Percentiles rank a stretch among this genome's conserved stretches.
Evolutionary conservation across 2,888 invertebrate species (phyloP).

Genomic region (Liodrosophila aerea): DNA sequence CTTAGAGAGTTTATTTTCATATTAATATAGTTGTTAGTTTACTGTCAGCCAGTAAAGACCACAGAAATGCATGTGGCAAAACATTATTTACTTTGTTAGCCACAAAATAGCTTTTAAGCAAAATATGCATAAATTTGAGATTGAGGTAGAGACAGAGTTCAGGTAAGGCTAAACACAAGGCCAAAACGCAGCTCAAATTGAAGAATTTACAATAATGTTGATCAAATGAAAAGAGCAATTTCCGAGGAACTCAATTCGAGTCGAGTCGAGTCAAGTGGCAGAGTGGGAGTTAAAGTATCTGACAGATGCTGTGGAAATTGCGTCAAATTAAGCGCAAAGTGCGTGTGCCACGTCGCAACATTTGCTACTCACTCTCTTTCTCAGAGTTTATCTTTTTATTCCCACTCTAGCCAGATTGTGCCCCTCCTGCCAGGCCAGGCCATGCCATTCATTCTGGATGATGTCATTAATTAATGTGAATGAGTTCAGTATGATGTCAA

Average conservation of each 20-base stretch:
- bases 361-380: background rate
- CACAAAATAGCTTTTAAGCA: conserved; percentile 4
- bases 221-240: conserved; percentile 12
- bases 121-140: conserved; percentile 20
- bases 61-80: background rate
- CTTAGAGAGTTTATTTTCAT: too few species aligned
- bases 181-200: conserved; percentile 10
- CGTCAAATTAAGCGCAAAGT: conserved; percentile 65
- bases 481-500: conserved; percentile 78
- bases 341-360: conserved; percentile 48
- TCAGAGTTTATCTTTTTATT: background rate
- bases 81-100: conserved; percentile 6
- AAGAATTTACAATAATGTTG: conserved; percentile 9
- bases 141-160: background rate
- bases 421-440: conserved; percentile 13
- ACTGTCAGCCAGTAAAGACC: too few species aligned
- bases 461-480: conserved; percentile 77
- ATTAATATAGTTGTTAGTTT: too few species aligned
- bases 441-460: conserved; percentile 54
- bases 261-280: conserved; percentile 6
- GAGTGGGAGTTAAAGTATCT: conserved; percentile 6
- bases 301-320: conserved; percentile 55
- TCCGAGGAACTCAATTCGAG: conserved; percentile 16
- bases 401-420: conserved; percentile 4
- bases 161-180: conserved; percentile 7